These are phyloP conservation scores for Laupala kohalensis DNA, from an alignment of 1,140 invertebrate genomes.

Conservation along the genomic window DNA sequence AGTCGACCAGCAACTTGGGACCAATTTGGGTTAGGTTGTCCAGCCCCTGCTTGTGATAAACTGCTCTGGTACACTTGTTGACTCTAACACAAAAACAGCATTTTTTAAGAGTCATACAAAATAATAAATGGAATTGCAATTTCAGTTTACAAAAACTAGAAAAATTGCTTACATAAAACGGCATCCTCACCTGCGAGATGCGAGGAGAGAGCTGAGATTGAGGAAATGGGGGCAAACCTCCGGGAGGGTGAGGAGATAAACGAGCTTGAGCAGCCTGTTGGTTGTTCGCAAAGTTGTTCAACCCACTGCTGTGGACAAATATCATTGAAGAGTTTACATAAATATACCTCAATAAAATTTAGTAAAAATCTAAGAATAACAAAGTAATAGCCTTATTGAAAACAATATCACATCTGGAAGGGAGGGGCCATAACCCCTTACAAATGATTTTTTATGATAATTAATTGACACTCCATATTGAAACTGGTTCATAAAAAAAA, in stretches of 20 bases:
- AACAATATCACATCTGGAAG: not conserved
- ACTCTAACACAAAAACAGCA: not conserved
- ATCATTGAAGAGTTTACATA: not conserved
- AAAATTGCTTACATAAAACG: not conserved
- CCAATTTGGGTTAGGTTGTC: not conserved
- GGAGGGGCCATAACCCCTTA: not conserved
- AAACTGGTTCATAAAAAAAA: not conserved
- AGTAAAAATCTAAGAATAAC: too few relatives aligned
- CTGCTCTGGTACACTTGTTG: not conserved
- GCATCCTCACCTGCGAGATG: conserved; percentile 19
- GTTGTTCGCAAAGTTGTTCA: conserved; percentile 11
- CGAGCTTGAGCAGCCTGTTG: conserved; percentile 19
- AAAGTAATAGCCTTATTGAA: not conserved
- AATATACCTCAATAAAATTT: not conserved
- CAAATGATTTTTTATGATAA: too few relatives aligned
- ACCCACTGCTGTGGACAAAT: not conserved
- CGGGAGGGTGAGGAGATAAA: conserved; percentile 21
- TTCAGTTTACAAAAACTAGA: not conserved
- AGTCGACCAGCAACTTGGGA: conserved; percentile 18
- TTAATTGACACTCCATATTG: too few relatives aligned
- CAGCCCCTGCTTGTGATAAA: not conserved
- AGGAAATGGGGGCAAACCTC: conserved; percentile 20
- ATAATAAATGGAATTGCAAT: not conserved
- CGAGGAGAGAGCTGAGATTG: conserved; percentile 25
- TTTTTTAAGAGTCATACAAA: too few relatives aligned